Conservation (phyloP, 2,113 vertebrate genomes). For the Ochotona princeps region DNA sequence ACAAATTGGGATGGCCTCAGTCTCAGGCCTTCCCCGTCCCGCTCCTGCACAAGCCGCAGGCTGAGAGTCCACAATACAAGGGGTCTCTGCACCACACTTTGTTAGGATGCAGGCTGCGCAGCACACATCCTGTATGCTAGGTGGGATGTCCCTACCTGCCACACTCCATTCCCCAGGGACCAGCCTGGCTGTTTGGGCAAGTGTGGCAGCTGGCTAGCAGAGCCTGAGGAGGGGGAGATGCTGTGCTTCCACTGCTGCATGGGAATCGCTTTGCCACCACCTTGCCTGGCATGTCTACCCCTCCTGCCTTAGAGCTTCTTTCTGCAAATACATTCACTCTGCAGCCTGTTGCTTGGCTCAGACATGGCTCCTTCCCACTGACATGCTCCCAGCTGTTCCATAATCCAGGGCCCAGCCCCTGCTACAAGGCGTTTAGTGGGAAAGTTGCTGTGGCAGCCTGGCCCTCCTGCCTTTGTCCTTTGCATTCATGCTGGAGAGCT, state of each 20-base stretch:
- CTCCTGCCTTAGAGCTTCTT: background rate
- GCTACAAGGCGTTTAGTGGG: slow-evolving; percentile 15
- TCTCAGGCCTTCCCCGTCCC: background rate
- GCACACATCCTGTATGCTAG: background rate
- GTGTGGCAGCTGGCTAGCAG: background rate
- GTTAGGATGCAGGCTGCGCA: background rate
- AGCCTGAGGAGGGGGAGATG: background rate
- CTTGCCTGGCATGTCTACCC: rapidly evolving
- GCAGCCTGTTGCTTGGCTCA: background rate
- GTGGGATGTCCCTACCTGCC: background rate
- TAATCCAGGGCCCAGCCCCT: slow-evolving; percentile 8
- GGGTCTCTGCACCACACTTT: background rate
- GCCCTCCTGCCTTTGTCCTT: background rate
- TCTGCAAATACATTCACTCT: background rate
- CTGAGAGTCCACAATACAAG: background rate
- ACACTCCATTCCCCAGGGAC: background rate
- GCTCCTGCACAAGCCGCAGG: background rate
- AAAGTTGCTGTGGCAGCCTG: background rate
- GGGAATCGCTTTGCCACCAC: background rate
- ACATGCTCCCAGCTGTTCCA: background rate
- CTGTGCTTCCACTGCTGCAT: too few relatives aligned
- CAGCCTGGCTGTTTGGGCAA: background rate
- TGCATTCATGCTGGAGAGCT: too few relatives aligned
- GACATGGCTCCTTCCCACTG: slow-evolving; percentile 8
- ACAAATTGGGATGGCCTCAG: rapidly evolving